These are phyloP conservation scores for Steromphala cineraria DNA, from an alignment of 2,888 invertebrate species.

Conservation along the genomic window DNA sequence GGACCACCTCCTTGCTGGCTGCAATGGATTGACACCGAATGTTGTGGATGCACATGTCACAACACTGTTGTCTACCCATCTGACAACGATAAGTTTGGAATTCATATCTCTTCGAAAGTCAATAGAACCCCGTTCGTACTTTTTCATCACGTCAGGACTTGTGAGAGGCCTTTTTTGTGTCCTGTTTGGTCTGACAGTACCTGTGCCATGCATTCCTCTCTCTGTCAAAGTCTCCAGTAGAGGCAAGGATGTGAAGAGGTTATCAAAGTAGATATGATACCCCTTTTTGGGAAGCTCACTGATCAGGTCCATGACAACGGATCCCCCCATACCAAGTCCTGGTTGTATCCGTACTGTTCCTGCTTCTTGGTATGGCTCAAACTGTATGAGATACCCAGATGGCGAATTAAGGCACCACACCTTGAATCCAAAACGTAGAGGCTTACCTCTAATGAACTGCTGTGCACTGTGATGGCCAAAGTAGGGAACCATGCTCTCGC, in stretches of 20 bases:
- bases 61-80: constrained; percentile 16
- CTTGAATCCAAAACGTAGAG: too few relatives aligned
- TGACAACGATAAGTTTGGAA: background rate
- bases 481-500: too few relatives aligned
- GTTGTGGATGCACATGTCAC: background rate
- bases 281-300: background rate
- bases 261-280: background rate
- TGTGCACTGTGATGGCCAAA: too few relatives aligned
- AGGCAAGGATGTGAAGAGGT: background rate
- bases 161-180: background rate
- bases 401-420: too few relatives aligned
- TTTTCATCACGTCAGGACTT: background rate
- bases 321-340: too few relatives aligned
- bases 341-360: too few relatives aligned
- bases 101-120: background rate
- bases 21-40: too few relatives aligned
- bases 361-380: too few relatives aligned
- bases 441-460: too few relatives aligned
- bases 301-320: background rate
- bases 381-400: too few relatives aligned
- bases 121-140: background rate
- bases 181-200: background rate
- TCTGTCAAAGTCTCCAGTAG: too few relatives aligned
- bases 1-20: too few relatives aligned
- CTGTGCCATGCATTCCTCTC: background rate